Percentiles rank a stretch among this genome's conserved stretches.
phyloP scores from a whole-genome alignment of 2,888 invertebrate species.

The Lasioglossum vierecki region DNA sequence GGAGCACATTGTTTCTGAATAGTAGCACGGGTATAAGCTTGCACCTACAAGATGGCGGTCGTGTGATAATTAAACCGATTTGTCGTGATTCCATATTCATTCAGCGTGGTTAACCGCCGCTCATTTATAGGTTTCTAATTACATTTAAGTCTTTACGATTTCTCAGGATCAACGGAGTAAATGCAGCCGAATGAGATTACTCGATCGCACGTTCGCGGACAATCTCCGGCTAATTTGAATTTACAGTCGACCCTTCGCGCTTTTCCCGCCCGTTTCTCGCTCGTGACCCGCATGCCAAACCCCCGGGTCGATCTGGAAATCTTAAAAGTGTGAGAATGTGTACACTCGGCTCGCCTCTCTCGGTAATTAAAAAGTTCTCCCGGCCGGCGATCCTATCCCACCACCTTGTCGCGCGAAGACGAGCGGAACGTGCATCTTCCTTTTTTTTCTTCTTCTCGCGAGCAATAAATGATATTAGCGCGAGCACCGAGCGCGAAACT shows the following conservation, averaged over 20 bases:
- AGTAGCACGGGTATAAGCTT: conserved; percentile 21
- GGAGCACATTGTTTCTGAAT: conserved; percentile 3
- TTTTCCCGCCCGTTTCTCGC: conserved; percentile 45
- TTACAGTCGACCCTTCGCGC: conserved; percentile 58
- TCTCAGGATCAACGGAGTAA: conserved; percentile 65
- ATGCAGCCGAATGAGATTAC: conserved; percentile 59
- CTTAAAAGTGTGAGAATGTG: background rate
- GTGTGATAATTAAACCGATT: conserved; percentile 67
- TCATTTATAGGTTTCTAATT: conserved; percentile 71
- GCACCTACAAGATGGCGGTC: conserved; percentile 42
- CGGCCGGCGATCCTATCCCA: background rate
- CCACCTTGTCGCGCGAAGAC: background rate
- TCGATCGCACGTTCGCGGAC: conserved; percentile 65
- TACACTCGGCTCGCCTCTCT: background rate
- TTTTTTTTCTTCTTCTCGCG: background rate
- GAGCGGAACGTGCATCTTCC: background rate
- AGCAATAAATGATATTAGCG: background rate
- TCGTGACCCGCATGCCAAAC: conserved; percentile 34
- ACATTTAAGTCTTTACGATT: conserved; percentile 68
- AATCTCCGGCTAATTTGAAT: conserved; percentile 66
- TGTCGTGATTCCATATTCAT: conserved; percentile 34
- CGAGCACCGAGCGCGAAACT: background rate
- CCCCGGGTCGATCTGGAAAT: background rate
- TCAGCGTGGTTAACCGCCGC: conserved; percentile 41
- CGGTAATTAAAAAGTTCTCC: conserved; percentile 25